Evolutionary conservation across 2,888 invertebrate genomes (phyloP).

Genomic region (Eugnorisma glareosa): DNA sequence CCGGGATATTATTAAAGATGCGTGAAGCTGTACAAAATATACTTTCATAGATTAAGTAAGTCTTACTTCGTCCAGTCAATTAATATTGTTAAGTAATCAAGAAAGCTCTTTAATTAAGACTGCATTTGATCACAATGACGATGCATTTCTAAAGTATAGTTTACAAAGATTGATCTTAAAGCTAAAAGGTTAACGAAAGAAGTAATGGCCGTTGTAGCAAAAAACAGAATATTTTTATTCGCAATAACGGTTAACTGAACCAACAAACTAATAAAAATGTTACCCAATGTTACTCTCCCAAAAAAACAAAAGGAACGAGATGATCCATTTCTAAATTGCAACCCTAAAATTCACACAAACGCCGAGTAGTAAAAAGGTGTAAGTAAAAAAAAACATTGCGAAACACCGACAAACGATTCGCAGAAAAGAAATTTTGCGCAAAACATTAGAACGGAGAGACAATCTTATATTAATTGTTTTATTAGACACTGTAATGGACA

Average conservation of each 20-base stretch:
- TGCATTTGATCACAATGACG: constrained; percentile 7
- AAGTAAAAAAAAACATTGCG: constrained; percentile 47
- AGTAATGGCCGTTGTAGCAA: background rate
- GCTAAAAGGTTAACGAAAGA: constrained; percentile 7
- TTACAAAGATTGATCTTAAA: constrained; percentile 9
- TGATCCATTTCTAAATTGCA: constrained; percentile 68
- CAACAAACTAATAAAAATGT: constrained; percentile 37
- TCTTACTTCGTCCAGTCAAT: background rate
- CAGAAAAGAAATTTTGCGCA: constrained; percentile 88
- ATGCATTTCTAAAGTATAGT: constrained; percentile 2
- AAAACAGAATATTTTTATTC: constrained; percentile 13
- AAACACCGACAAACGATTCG: constrained; percentile 72
- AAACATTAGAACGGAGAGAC: constrained; percentile 64
- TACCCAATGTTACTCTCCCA: constrained; percentile 19
- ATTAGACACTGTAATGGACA: constrained; percentile 66
- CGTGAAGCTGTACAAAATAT: no score
- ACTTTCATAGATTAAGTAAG: no score
- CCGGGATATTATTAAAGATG: no score
- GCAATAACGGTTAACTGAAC: constrained; percentile 22
- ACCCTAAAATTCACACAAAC: constrained; percentile 68
- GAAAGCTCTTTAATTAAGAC: constrained; percentile 17
- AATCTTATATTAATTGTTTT: constrained; percentile 73
- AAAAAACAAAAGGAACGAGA: constrained; percentile 46
- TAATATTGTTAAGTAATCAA: constrained; percentile 15
- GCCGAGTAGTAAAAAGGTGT: constrained; percentile 39